Evolutionary conservation across 2,888 invertebrate genomes (phyloP).

Genomic region (Lasioglossum calceatum): DNA sequence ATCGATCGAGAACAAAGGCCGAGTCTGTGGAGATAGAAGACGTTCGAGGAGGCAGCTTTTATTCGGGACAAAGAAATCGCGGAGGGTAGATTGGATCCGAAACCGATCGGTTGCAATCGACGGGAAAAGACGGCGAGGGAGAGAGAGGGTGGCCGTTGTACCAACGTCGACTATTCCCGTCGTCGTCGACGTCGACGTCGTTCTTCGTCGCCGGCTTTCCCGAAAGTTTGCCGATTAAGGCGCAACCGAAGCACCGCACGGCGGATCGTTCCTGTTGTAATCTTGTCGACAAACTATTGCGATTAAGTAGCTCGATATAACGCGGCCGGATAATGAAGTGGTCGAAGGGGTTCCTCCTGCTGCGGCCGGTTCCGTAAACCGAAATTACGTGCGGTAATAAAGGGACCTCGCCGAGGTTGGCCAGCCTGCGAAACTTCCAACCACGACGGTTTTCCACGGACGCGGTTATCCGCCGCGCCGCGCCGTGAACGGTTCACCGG

Average conservation of each 20-base stretch:
- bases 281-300: conserved; percentile 70
- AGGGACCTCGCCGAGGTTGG: conserved; percentile 17
- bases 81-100: conserved; percentile 53
- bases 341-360: conserved; percentile 55
- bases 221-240: conserved; percentile 66
- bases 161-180: conserved; percentile 10
- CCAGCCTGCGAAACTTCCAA: conserved; percentile 36
- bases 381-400: conserved; percentile 62
- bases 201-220: not conserved
- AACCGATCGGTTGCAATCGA: conserved; percentile 51
- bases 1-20: conserved; percentile 42
- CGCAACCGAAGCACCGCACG: conserved; percentile 18
- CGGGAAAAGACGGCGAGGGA: conserved; percentile 22
- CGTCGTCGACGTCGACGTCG: not conserved
- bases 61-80: conserved; percentile 44
- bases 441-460: conserved; percentile 15
- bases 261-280: conserved; percentile 62
- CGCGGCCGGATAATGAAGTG: conserved; percentile 67
- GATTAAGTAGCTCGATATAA: conserved; percentile 67
- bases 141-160: not conserved
- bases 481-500: conserved; percentile 18
- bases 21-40: not conserved
- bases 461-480: conserved; percentile 38
- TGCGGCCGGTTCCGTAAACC: conserved; percentile 48
- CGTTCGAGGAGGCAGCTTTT: conserved; percentile 13